phyloP scores from a whole-genome alignment of 2,797 vertebrate species.

The Lithobates pipiens region DNA sequence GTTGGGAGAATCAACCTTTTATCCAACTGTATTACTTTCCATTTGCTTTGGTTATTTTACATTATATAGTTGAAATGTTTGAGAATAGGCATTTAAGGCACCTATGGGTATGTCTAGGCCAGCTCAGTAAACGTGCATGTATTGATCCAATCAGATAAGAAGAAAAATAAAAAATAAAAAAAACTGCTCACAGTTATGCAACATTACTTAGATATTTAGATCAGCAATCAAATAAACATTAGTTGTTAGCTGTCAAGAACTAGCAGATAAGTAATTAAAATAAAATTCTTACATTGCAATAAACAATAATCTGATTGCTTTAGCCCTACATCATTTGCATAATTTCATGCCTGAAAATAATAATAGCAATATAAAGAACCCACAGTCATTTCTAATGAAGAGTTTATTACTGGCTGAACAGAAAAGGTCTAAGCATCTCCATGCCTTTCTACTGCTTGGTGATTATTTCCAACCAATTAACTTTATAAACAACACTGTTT shows the following conservation, averaged over 20 bases:
- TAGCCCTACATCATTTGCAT: constrained; percentile 13
- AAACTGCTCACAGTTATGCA: not conserved
- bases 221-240: not conserved
- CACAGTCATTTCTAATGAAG: constrained; percentile 34
- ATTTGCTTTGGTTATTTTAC: not conserved
- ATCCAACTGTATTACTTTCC: not conserved
- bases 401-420: constrained; percentile 46
- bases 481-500: constrained; percentile 52
- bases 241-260: not conserved
- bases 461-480: constrained; percentile 50
- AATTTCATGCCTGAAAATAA: constrained; percentile 49
- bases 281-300: not conserved
- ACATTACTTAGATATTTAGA: not conserved
- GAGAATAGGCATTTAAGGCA: too few relatives aligned
- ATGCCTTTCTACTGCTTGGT: constrained; percentile 34
- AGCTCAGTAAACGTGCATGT: not conserved
- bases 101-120: not conserved
- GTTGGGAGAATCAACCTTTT: not conserved
- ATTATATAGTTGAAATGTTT: not conserved
- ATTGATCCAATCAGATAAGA: not conserved
- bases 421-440: constrained; percentile 38
- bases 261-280: not conserved
- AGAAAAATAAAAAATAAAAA: too few relatives aligned
- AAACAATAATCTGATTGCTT: not conserved
- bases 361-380: constrained; percentile 40